Conservation (phyloP, 2,113 vertebrate species). For the Callipepla squamata region DNA sequence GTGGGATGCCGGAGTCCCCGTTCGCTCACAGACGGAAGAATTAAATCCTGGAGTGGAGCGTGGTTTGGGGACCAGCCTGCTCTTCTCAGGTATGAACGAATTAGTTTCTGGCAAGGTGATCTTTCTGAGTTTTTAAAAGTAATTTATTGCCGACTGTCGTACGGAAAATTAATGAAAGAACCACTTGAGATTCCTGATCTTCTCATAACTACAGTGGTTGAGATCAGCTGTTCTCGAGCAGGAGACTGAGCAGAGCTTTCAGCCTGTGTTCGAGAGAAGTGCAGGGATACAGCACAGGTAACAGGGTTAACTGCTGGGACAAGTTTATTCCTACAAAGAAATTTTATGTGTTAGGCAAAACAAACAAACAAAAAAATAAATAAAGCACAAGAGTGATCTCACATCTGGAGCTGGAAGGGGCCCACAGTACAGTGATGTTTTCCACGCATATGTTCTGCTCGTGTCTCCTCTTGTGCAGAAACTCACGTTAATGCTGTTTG, state of each 20-base stretch:
- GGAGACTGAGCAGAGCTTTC: background rate
- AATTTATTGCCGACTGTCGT: background rate
- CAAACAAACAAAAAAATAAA: too few relatives aligned
- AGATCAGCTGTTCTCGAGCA: too few relatives aligned
- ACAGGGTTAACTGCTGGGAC: too few relatives aligned
- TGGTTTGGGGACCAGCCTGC: rapidly evolving
- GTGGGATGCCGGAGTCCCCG: background rate
- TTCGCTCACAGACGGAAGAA: background rate
- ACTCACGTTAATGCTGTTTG: background rate
- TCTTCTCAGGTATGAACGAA: rapidly evolving
- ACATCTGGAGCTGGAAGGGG: background rate
- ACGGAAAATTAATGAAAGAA: background rate
- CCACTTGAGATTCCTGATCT: rapidly evolving
- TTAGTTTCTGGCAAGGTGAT: rapidly evolving
- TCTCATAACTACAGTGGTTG: rapidly evolving
- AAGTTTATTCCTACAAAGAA: rapidly evolving
- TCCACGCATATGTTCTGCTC: background rate
- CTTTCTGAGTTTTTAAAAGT: too few relatives aligned
- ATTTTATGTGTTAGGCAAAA: background rate
- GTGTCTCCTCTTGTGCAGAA: background rate
- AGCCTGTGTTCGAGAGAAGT: background rate
- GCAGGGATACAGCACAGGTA: rapidly evolving
- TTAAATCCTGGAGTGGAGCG: background rate
- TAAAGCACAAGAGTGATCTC: background rate
- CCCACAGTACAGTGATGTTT: background rate